Conservation (phyloP, 2,797 vertebrate genomes). For the Enteromius unitaeniatus region DNA sequence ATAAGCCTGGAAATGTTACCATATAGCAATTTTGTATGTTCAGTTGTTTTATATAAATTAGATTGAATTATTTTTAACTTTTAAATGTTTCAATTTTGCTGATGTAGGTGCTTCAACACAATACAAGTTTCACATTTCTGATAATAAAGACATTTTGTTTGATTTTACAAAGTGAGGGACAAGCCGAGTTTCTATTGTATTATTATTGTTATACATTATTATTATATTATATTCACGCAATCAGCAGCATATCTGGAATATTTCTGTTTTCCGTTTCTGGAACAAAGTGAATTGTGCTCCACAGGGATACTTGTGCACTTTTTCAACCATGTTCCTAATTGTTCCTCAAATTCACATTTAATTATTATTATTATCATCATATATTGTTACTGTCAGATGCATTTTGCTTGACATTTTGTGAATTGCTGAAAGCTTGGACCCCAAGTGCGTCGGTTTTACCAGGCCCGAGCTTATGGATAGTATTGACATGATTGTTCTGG, state of each 20-base stretch:
- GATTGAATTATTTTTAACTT: background rate
- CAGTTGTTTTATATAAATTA: background rate
- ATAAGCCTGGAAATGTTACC: background rate
- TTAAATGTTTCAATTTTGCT: background rate
- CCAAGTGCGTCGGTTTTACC: background rate
- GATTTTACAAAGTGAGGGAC: conserved; percentile 18
- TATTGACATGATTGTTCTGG: conserved; percentile 54
- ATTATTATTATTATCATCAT: background rate
- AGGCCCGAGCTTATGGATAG: conserved; percentile 6
- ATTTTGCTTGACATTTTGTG: conserved; percentile 42
- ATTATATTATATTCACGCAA: background rate
- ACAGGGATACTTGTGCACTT: conserved; percentile 3
- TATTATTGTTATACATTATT: background rate
- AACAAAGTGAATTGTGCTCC: background rate
- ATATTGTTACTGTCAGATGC: conserved; percentile 2
- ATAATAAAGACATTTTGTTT: background rate
- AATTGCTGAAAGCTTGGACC: conserved; percentile 18
- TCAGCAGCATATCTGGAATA: background rate
- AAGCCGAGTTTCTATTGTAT: background rate
- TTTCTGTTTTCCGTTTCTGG: background rate
- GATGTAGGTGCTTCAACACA: background rate
- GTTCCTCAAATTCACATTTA: background rate
- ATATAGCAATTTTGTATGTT: background rate
- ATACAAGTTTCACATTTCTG: background rate
- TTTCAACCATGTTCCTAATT: background rate